A percentile compares a stretch with the other conserved stretches of the same genome.
phyloP scores from a whole-genome alignment of 2,888 invertebrate species.

The Hirtodrosophila confusa region DNA sequence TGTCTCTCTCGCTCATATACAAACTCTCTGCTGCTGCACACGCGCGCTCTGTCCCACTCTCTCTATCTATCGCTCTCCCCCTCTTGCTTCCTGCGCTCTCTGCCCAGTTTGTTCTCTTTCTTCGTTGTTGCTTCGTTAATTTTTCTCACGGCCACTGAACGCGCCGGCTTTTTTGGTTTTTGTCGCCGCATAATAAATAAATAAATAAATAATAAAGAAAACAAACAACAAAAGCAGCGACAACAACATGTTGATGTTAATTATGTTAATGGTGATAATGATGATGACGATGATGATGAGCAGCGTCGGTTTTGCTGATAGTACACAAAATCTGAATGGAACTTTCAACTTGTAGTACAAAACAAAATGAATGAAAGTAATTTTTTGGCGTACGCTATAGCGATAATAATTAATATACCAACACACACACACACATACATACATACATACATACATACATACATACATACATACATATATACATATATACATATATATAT shows the following conservation, averaged over 20 bases:
- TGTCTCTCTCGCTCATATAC: background rate
- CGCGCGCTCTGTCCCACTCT: background rate
- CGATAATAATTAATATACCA: slow-evolving; percentile 26
- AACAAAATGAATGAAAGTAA: slow-evolving; percentile 40
- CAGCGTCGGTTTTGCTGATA: slow-evolving; percentile 24
- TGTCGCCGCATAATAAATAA: slow-evolving; percentile 32
- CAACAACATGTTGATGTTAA: slow-evolving; percentile 39
- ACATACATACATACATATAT: slow-evolving; percentile 4
- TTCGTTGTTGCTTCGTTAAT: slow-evolving; percentile 26
- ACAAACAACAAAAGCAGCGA: slow-evolving; percentile 31
- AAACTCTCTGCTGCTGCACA: too few species aligned
- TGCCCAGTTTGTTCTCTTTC: slow-evolving; percentile 7
- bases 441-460: background rate
- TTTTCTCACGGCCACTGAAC: slow-evolving; percentile 51
- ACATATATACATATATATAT: background rate
- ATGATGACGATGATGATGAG: slow-evolving; percentile 23
- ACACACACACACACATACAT: slow-evolving; percentile 5
- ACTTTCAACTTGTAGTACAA: slow-evolving; percentile 9
- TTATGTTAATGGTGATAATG: slow-evolving; percentile 34
- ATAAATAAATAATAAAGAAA: slow-evolving; percentile 32
- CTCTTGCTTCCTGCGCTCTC: background rate
- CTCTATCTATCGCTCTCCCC: slow-evolving; percentile 48
- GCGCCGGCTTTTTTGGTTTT: slow-evolving; percentile 25
- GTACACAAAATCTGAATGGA: slow-evolving; percentile 49
- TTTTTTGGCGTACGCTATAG: slow-evolving; percentile 30